These are phyloP conservation scores for Boulengeromyrus knoepffleri DNA, from an alignment of 2,113 vertebrate genomes.

Conservation along the genomic window DNA sequence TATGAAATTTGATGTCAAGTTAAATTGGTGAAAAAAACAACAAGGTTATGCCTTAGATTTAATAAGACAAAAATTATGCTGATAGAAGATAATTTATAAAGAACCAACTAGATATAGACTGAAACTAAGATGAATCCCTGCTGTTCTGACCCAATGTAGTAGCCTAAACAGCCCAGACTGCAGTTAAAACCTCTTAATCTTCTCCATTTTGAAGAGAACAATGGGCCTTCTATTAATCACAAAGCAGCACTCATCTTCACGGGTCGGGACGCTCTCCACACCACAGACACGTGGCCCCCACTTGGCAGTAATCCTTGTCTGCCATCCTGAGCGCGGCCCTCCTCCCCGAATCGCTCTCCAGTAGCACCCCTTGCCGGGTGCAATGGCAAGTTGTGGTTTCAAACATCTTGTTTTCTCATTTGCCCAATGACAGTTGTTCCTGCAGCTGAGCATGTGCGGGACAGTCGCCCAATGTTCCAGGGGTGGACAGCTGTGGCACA, in stretches of 20 bases:
- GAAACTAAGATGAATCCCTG: neutral
- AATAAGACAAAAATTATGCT: neutral
- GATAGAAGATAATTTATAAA: neutral
- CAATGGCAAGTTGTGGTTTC: constrained; percentile 36
- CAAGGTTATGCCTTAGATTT: neutral
- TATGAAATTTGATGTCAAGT: neutral
- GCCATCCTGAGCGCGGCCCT: constrained; percentile 8
- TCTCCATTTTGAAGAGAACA: constrained; percentile 45
- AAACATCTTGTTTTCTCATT: constrained; percentile 75
- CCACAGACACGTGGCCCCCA: constrained; percentile 46
- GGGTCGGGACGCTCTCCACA: constrained; percentile 42
- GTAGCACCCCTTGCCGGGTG: constrained; percentile 35
- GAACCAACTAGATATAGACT: neutral
- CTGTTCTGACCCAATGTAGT: neutral
- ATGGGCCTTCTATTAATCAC: constrained; percentile 48
- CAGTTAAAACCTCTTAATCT: constrained; percentile 38
- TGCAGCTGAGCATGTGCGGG: constrained; percentile 78
- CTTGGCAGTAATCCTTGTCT: constrained; percentile 51
- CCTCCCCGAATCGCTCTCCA: constrained; percentile 35
- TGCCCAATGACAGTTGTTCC: constrained; percentile 78
- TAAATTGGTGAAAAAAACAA: neutral
- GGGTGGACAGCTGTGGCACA: constrained; percentile 78
- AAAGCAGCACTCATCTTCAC: constrained; percentile 43
- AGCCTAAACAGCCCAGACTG: neutral
- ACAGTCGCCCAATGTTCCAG: constrained; percentile 80